phyloP scores from a whole-genome alignment of 1,140 invertebrate species.

The Heliconius himera region DNA sequence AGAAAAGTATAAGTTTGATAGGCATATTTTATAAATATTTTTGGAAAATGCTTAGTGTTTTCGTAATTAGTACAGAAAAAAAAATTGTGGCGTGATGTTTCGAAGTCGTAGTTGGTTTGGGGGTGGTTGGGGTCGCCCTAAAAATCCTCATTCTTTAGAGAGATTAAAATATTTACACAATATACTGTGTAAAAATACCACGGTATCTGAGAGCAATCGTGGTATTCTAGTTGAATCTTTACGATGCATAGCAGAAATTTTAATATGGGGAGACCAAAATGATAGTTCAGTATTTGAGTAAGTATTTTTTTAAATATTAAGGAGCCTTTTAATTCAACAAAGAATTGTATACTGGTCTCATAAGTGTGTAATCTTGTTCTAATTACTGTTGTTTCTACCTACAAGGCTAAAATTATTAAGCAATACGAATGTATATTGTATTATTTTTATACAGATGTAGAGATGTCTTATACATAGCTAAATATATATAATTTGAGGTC shows the following conservation, averaged over 20 bases:
- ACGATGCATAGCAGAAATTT: slow-evolving; percentile 98
- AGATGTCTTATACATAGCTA: neutral
- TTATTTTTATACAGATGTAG: neutral
- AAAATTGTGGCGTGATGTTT: slow-evolving; percentile 84
- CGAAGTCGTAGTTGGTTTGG: slow-evolving; percentile 94
- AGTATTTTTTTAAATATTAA: slow-evolving; percentile 70
- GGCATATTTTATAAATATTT: slow-evolving; percentile 49
- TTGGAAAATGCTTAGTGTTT: slow-evolving; percentile 49
- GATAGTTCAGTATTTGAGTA: slow-evolving; percentile 99
- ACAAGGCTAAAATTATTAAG: slow-evolving; percentile 5
- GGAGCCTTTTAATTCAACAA: neutral
- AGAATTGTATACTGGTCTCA: neutral
- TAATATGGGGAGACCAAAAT: slow-evolving; percentile 99
- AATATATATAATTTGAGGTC: too few species aligned
- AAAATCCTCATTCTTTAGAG: slow-evolving; percentile 97
- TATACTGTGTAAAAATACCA: slow-evolving; percentile 97
- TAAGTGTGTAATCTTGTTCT: neutral
- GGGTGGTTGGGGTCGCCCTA: slow-evolving; percentile 93
- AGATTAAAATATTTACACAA: slow-evolving; percentile 98
- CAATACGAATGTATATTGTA: neutral
- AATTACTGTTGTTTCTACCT: neutral
- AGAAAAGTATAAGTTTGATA: slow-evolving; percentile 40
- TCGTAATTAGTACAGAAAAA: slow-evolving; percentile 41
- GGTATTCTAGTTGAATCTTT: slow-evolving; percentile 98
- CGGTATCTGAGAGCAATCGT: slow-evolving; percentile 96